Evolutionary conservation across 2,113 vertebrate genomes (phyloP), one percentile per base, ranked within the genome.

Genomic region (Chionodraco myersi): DNA sequence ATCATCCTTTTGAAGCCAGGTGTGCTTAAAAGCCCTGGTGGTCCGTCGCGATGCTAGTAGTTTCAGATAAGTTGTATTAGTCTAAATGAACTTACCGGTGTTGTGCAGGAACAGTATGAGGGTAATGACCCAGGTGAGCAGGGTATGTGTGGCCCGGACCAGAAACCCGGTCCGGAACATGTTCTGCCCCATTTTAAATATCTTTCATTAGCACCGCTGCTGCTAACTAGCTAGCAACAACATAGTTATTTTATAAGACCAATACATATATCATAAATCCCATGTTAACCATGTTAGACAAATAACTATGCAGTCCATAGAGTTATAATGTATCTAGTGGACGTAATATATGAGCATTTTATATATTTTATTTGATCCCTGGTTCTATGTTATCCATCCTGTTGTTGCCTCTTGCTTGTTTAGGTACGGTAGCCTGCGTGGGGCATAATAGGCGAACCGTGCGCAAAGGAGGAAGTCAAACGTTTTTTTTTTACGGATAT

Each of bases 21-120:
- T 36, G 36, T 36, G 36, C 36, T 36, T 36, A 26, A 26, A 30
- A 30, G 30, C 30, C 30, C 36, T 41, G 1, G 36, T 41, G 36
- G 36, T 41, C 6, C 1, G 6, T 41, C 36, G 7, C 36, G 56
- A 26, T 26, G 6, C 14, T 6, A 30, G 26, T 15, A 34, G 0
- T 51, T 48, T 51, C 21, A 30, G 6, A 18, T 30, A 21, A 8
- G 1, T 11, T 16, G 34, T 12, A 0, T 47, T 56, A 12, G 0
- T 62, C n/a, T 41, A 1, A 23, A 8, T 15, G 15, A 4, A 67
- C 96, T 96, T 91, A 97, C 97, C 97, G n/a, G 97, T 98, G 72
- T 96, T 92, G 80, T 97, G 95, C 71, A 97, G 91, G 88, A 97
- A 94, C 9, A 99, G 95, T 11, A 94, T 81, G 64, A 97, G 89